Evolutionary conservation across 2,888 invertebrate genomes (phyloP), one percentile per base, ranked within the genome.

Genomic region (Sinotaia quadrata): DNA sequence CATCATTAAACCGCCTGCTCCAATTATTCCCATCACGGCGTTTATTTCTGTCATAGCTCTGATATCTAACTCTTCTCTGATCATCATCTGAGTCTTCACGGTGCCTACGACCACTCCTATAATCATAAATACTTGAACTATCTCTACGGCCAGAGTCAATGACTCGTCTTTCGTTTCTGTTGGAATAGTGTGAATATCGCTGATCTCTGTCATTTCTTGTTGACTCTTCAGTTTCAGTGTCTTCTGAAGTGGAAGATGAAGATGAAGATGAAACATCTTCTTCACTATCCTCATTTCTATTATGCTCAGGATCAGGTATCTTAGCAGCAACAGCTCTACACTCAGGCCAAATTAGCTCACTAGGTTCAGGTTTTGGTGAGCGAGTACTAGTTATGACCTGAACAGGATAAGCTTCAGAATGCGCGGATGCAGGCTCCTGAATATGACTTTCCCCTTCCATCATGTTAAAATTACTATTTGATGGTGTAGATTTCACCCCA

Each of bases 341-440:
- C 18, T 73, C 73, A 29, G 69, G 69, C 73, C 69, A 73, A 18
- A 67, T 60, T 4, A 65, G 31, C 33, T 63, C 65, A 44, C 61
- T 49, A 47, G 58, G 15, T 56, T 68, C 27, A 60, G 37, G 29
- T 15, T 70, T 68, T 36, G 65, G 44, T 44, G 68, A 66, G 15
- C 73, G 60, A 12, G 73, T 61, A 36, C 70, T 70, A 15, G 74
- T 74, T 36, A 71, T 57, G 24, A 71, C 73, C 59, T 63, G 66
- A 4, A 73, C 70, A 18, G 73, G 73, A 33, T 62, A 73, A 7
- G 68, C 68, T 15, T 66, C 61, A 21, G 62, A 60, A 37, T 57
- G 58, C n/a, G 44, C 49, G n/a, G 49, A 24, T 21, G 47, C 34
- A 24, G 60, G 33, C 29, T 33, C 0, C 24, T 66, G 18, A 7